Evolutionary conservation across 2,888 invertebrate genomes (phyloP).

Genomic region (Callyntrura guangdongensis): DNA sequence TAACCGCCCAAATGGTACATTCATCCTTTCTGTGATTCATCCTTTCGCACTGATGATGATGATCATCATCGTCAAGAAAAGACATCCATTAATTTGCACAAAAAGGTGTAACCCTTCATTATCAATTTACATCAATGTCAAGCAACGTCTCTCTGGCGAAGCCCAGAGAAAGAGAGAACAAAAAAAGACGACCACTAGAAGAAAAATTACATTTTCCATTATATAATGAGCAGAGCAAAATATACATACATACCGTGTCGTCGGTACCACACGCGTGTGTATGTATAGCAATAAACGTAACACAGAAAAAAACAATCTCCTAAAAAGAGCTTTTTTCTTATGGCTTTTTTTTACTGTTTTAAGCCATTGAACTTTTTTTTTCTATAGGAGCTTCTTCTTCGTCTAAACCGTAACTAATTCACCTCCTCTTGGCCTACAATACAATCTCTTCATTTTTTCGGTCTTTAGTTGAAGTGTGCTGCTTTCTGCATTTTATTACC

Average conservation of each 20-base stretch:
- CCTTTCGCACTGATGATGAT: not conserved
- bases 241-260: not conserved
- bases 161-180: slow-evolving; percentile 42
- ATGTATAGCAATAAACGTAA: not conserved
- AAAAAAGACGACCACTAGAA: not conserved
- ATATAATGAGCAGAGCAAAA: slow-evolving; percentile 14
- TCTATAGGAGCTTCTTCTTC: not conserved
- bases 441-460: slow-evolving; percentile 9
- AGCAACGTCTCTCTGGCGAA: slow-evolving; percentile 55
- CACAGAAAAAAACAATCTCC: not conserved
- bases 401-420: not conserved
- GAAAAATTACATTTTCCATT: slow-evolving; percentile 32
- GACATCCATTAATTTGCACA: slow-evolving; percentile 77
- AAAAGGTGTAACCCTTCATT: slow-evolving; percentile 77
- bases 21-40: not conserved
- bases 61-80: slow-evolving; percentile 34
- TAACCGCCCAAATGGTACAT: not conserved
- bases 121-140: slow-evolving; percentile 77
- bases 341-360: slow-evolving; percentile 21
- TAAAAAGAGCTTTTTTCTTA: not conserved
- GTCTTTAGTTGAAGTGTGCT: slow-evolving; percentile 55
- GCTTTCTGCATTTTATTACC: slow-evolving; percentile 32
- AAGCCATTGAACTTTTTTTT: slow-evolving; percentile 67
- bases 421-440: not conserved
- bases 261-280: not conserved